Percentiles rank a stretch among this genome's conserved stretches.
phyloP scores from a whole-genome alignment of 2,888 invertebrate species.

The Malthinus flaveolus region DNA sequence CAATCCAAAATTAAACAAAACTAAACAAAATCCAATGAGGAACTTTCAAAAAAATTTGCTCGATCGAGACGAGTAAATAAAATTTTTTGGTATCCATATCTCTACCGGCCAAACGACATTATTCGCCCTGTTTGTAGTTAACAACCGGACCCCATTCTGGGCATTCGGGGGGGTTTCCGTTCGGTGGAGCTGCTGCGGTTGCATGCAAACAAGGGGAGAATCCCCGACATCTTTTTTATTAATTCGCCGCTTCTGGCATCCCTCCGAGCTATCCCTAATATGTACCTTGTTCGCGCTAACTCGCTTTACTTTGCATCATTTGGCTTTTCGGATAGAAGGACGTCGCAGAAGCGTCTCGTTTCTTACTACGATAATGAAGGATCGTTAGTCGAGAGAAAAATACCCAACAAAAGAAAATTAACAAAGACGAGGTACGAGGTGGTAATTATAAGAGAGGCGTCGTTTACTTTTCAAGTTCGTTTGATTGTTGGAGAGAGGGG shows the following conservation, averaged over 20 bases:
- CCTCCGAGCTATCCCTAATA: constrained; percentile 28
- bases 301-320: constrained; percentile 35
- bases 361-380: constrained; percentile 21
- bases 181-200: constrained; percentile 32
- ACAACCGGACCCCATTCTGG: constrained; percentile 22
- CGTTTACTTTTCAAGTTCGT: too few relatives aligned
- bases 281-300: constrained; percentile 37
- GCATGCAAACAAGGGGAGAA: constrained; percentile 40
- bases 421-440: constrained; percentile 1
- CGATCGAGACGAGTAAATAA: neutral
- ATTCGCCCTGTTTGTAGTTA: constrained; percentile 16
- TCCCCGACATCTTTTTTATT: constrained; percentile 40
- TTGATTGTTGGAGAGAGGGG: too few relatives aligned
- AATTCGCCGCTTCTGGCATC: constrained; percentile 34
- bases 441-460: neutral
- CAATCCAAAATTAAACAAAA: neutral
- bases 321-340: constrained; percentile 22
- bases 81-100: neutral
- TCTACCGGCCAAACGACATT: constrained; percentile 11
- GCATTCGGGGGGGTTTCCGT: constrained; percentile 18
- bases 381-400: constrained; percentile 9
- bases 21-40: neutral
- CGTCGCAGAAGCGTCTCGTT: constrained; percentile 11
- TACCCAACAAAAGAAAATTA: constrained; percentile 5
- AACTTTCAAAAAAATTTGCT: neutral